These are phyloP conservation scores for Noctua janthina DNA, from an alignment of 2,888 invertebrate genomes.

Conservation along the genomic window DNA sequence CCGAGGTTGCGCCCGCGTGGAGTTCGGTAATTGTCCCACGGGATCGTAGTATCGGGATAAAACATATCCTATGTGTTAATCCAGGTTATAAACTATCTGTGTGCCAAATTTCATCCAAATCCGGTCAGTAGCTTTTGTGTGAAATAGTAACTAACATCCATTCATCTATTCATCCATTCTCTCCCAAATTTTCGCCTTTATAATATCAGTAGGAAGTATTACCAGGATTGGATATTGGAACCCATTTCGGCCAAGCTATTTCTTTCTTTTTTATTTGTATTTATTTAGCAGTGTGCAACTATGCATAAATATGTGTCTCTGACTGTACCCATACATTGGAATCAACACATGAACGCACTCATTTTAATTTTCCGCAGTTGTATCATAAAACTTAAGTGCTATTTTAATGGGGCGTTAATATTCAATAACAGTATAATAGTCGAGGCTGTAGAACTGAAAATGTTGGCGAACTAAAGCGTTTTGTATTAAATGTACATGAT, in stretches of 20 bases:
- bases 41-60: too few species aligned
- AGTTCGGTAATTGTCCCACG: too few species aligned
- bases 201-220: neutral
- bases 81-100: too few species aligned
- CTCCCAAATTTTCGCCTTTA: too few species aligned
- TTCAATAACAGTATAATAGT: conserved; percentile 53
- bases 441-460: conserved; percentile 21
- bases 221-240: neutral
- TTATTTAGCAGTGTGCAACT: neutral
- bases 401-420: conserved; percentile 54
- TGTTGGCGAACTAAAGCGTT: conserved; percentile 33
- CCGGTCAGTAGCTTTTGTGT: too few species aligned
- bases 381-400: conserved; percentile 52
- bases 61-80: too few species aligned
- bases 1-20: too few species aligned
- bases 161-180: too few species aligned
- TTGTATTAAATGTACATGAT: conserved; percentile 18
- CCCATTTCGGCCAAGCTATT: neutral
- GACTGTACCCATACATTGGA: conserved; percentile 7
- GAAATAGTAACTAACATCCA: too few species aligned
- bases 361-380: conserved; percentile 33
- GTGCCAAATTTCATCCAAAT: too few species aligned
- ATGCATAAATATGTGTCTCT: neutral
- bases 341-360: conserved; percentile 28
- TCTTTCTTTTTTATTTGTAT: too few species aligned